Conservation (phyloP, 2,888 invertebrate genomes). For the Dasysyrphus tricinctus region DNA sequence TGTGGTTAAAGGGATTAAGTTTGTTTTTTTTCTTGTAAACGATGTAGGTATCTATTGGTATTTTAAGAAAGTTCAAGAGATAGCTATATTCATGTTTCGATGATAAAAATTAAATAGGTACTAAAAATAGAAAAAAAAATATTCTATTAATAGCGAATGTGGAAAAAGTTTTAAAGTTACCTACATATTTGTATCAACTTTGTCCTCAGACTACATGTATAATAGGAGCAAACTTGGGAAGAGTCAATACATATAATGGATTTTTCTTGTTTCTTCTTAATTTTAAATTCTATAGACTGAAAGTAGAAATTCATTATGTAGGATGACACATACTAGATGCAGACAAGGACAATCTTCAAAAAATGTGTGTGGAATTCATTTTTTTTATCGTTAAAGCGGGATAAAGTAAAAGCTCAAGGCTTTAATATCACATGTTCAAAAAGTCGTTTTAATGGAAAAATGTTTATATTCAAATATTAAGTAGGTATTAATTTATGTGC, state of each 20-base stretch:
- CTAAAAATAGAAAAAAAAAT: neutral
- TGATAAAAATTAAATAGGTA: neutral
- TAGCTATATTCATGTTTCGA: neutral
- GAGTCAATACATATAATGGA: neutral
- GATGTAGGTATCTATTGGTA: neutral
- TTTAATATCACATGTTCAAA: too few relatives aligned
- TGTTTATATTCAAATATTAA: too few relatives aligned
- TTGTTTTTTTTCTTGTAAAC: neutral
- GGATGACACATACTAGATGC: neutral
- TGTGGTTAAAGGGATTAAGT: neutral
- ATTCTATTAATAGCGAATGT: neutral
- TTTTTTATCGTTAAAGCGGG: neutral
- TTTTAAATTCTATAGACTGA: neutral
- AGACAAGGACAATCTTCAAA: neutral
- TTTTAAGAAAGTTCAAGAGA: neutral
- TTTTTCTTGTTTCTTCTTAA: neutral
- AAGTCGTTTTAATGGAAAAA: too few relatives aligned
- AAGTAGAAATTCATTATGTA: neutral
- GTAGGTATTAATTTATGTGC: too few relatives aligned
- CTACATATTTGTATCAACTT: neutral
- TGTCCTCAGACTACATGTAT: neutral
- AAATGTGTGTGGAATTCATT: neutral
- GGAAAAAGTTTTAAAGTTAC: neutral
- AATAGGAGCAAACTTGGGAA: neutral
- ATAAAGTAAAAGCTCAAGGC: too few relatives aligned